Base-by-base conservation (phyloP, 2,888 invertebrate species). In the Fabriciana adippe region DNA sequence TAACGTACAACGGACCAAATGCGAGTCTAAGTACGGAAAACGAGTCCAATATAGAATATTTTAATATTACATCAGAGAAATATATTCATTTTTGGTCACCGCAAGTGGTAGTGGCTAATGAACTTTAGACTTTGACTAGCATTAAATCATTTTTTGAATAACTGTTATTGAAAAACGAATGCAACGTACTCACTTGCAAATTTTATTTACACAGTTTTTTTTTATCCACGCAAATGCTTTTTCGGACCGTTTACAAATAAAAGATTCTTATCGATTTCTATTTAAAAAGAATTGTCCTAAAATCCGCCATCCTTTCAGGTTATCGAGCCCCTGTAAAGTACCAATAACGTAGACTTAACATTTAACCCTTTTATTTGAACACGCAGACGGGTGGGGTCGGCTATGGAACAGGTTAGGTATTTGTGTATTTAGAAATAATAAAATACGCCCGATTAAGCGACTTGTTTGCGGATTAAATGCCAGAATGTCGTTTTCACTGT, bases 351-450 rank as follows among this genome's bases (percentile, higher is more conserved):
- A 76, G 78, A 76, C 78, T 80, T 80, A 76, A 75, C 76, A 74
- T 74, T 68, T 77, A 79, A 81, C 85, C 86, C 86, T 83, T 84
- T 83, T 88, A 85, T 88, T 88, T 89, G 82, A 74, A 77, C 81
- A 77, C 77, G 75, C 75, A 78, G 78, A 79, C 78, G 75, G 77
- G 75, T 72, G 76, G 75, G 75, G 73, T 71, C 60, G 63, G 55
- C 50, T 47, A 64, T 69, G 66, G 63, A 57, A 59, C 26, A 41
- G 59, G 48, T 65, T 66, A 73, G 74, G 79, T 83, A 82, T 85
- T 86, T 86, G 79, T 80, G 80, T 78, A 80, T 85, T 84, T 80
- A 77, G 79, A 74, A 78, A 79, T 78, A 82, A 81, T 80, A 78
- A 79, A 81, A 80, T 76, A 76, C 77, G 79, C 72, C 74, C 78